phyloP scores from a whole-genome alignment of 2,797 vertebrate species.

The Halcyon badia region DNA sequence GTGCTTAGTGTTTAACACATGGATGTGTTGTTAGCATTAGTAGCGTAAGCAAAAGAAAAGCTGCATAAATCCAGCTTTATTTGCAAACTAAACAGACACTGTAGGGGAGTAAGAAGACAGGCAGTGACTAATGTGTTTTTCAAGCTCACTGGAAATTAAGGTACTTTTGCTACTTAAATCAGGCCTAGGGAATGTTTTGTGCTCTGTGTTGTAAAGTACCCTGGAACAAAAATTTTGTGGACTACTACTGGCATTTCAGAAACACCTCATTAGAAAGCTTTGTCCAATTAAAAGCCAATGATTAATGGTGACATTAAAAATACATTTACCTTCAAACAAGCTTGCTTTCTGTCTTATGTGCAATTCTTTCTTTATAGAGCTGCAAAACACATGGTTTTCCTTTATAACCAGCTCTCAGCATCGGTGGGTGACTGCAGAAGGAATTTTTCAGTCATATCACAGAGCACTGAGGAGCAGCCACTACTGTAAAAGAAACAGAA shows the following conservation, averaged over 20 bases:
- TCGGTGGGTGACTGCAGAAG: background rate
- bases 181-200: conserved; percentile 25
- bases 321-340: conserved; percentile 69
- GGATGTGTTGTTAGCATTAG: background rate
- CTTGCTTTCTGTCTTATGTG: conserved; percentile 8
- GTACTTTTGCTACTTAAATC: conserved; percentile 48
- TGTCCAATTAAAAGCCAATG: conserved; percentile 69
- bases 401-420: background rate
- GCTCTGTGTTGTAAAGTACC: conserved; percentile 25
- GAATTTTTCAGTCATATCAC: background rate
- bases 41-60: conserved; percentile 35
- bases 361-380: conserved; percentile 13
- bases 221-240: background rate
- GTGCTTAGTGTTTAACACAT: conserved; percentile 55
- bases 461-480: background rate
- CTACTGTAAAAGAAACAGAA: background rate
- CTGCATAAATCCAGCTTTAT: conserved; percentile 54
- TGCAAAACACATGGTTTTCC: background rate
- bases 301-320: conserved; percentile 65
- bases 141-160: conserved; percentile 37
- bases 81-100: conserved; percentile 63
- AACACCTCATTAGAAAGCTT: conserved; percentile 59
- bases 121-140: conserved; percentile 11
- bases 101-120: conserved; percentile 23
- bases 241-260: conserved; percentile 30